Evolutionary conservation across 2,888 invertebrate species (phyloP).

Genomic region (Cryptus armator): DNA sequence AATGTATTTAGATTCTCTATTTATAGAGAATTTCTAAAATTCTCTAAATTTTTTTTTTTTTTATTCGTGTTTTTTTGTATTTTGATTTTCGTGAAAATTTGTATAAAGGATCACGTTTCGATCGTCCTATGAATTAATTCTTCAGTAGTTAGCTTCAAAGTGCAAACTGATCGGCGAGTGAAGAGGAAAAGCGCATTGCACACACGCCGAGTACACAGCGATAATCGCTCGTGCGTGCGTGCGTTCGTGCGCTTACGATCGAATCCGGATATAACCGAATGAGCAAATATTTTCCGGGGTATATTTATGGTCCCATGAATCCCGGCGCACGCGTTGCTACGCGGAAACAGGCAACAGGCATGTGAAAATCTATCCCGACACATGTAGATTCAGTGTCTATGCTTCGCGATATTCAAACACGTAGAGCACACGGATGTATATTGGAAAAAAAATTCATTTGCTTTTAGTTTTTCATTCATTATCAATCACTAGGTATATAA

Average conservation of each 20-base stretch:
- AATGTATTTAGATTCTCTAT: too few species aligned
- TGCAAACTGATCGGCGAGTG: neutral
- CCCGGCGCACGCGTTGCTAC: neutral
- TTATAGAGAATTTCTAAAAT: too few species aligned
- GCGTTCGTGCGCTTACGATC: conserved; percentile 17
- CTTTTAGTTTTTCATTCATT: neutral
- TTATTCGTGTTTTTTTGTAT: neutral
- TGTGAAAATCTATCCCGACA: conserved; percentile 1
- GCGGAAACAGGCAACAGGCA: neutral
- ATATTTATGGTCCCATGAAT: conserved; percentile 55
- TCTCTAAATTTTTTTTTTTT: neutral
- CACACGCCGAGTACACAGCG: neutral
- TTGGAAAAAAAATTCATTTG: neutral
- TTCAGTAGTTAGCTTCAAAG: neutral
- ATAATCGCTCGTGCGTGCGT: neutral
- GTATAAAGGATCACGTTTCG: neutral
- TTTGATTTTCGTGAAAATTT: neutral
- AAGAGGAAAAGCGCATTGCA: neutral
- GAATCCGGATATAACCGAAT: conserved; percentile 40
- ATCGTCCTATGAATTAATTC: neutral
- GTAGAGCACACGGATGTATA: neutral
- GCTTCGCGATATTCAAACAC: neutral
- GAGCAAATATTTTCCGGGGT: conserved; percentile 54
- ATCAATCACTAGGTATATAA: neutral
- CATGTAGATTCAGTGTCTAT: neutral